Evolutionary conservation across 2,888 invertebrate species (phyloP), one percentile per base, ranked within the genome.

Genomic region (Teinopalpus imperialis): DNA sequence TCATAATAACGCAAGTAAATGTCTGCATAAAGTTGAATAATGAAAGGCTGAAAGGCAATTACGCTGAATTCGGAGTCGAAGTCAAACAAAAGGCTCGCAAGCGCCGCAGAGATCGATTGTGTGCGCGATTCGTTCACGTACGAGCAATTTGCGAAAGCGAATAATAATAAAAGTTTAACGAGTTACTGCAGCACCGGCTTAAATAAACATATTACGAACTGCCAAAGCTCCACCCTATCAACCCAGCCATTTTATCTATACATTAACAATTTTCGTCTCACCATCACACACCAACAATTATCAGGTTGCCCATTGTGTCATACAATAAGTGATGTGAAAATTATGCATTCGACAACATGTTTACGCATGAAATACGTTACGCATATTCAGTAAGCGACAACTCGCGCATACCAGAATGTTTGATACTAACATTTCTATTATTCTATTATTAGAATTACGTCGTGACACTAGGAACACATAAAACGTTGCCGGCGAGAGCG

Each of bases 41-140:
- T 86, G 86, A 85, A 86, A 85, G 81, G 71, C 81, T 86, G 81
- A 83, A 87, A 87, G 87, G 85, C 86, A 87, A 88, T 88, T 88
- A 87, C 75, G 81, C 81, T 77, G 85, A 86, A 87, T 88, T 87
- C 76, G 76, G 80, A 85, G 80, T 77, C 77, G 78, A 86, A 88
- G 73, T 86, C 85, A 87, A 88, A 88, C 88, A 88, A 87, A 46
- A 86, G 78, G 76, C 77, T 73, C 75, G 66, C 73, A 66, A 74
- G 67, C 69, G 58, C 69, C 70, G 60, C 69, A 64, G 74, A 82
- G 79, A 85, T 87, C 87, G 86, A 88, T 86, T 75, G 76, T 79
- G 70, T 74, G 75, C 78, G 76, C 76, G 77, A 81, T 83, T 81
- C 75, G 79, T 80, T 80, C 86, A 82, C 85, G 86, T 85, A 82